Base-by-base conservation (phyloP, 2,113 vertebrate species). In the Channa argus region DNA sequence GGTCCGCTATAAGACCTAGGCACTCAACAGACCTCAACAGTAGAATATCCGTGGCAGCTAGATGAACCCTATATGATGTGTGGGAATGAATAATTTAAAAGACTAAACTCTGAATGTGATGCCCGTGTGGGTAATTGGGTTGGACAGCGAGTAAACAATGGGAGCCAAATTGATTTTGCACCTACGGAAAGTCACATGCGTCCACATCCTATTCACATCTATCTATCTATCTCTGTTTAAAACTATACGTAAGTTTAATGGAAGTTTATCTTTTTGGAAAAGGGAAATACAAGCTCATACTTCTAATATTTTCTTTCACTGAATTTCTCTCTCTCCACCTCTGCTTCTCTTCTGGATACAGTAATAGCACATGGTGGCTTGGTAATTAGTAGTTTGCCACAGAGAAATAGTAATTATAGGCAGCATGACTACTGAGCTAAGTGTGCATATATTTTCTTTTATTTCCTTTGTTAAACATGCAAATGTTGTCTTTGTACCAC, bases 81-180 rank as follows among this genome's bases (percentile, higher is more conserved):
- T 51, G 38, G 56, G 63, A 67, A 79, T 86, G 54, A 85, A 85
- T 86, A 46, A 89, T 85, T 72, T 3, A 86, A 63, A 39, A 15
- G 58, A 63, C 15, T 83, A 73, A 87, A 89, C 82, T 80, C 33
- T 74, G 51, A 65, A 79, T 88, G 59, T 80, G 79, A 90, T 67
- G 63, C 53, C 59, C 6, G 39, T 51, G 61, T 74, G 45, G 24
- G 66, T 77, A 74, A 83, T 71, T 59, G 52, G 74, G 2, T 71
- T 67, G 67, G 62, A 83, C 82, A 79, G 64, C 43, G 68, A 80
- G 83, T 86, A 89, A 90, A 90, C 85, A 89, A 56, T 3, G 33
- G 58, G 24, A 60, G 62, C 10, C 39, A 44, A 55, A 82, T 68
- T 65, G 74, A 83, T 71, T 24, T 63, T 51, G 15, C 54, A 46